Percentiles rank a stretch among this genome's conserved stretches.
Evolutionary conservation across 2,797 vertebrate genomes (phyloP).

Genomic region (Anguilla megastoma): DNA sequence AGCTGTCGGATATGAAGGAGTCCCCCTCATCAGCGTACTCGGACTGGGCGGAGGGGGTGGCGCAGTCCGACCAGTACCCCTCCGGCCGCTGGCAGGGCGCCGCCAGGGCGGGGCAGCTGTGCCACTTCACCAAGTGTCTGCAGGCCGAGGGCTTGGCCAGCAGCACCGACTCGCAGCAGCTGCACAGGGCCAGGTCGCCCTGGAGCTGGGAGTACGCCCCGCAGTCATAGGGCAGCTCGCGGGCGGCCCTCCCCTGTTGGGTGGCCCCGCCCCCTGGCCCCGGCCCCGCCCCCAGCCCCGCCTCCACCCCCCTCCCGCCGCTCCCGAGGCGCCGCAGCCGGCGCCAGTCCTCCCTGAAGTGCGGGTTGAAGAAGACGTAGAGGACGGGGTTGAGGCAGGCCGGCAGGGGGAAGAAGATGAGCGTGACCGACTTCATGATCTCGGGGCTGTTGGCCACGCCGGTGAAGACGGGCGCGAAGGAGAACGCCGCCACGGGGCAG

Average conservation of each 20-base stretch:
- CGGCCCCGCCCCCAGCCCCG: slow-evolving; percentile 50
- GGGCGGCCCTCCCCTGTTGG: slow-evolving; percentile 60
- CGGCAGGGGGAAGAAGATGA: slow-evolving; percentile 94
- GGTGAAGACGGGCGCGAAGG: slow-evolving; percentile 88
- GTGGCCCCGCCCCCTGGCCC: slow-evolving; percentile 32
- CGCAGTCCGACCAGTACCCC: slow-evolving; percentile 87
- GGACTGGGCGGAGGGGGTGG: slow-evolving; percentile 87
- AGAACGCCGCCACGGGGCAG: slow-evolving; percentile 95
- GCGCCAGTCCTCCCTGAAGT: slow-evolving; percentile 95
- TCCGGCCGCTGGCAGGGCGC: slow-evolving; percentile 78
- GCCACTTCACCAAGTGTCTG: slow-evolving; percentile 94
- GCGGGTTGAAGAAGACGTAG: slow-evolving; percentile 94
- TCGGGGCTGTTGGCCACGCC: slow-evolving; percentile 86
- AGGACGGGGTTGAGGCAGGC: slow-evolving; percentile 94
- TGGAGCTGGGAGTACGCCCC: slow-evolving; percentile 83
- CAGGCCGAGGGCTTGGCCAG: slow-evolving; percentile 81
- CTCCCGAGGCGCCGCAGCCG: slow-evolving; percentile 67
- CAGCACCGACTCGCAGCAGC: slow-evolving; percentile 86
- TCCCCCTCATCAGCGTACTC: slow-evolving; percentile 94
- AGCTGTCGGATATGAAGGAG: slow-evolving; percentile 96
- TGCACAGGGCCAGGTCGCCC: slow-evolving; percentile 78
- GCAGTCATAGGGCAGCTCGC: slow-evolving; percentile 84
- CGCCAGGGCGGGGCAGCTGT: slow-evolving; percentile 89
- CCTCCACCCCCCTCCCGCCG: slow-evolving; percentile 47
- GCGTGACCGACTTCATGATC: slow-evolving; percentile 93